phyloP scores from a whole-genome alignment of 2,113 vertebrate genomes.

The Phylloscopus whistleri region DNA sequence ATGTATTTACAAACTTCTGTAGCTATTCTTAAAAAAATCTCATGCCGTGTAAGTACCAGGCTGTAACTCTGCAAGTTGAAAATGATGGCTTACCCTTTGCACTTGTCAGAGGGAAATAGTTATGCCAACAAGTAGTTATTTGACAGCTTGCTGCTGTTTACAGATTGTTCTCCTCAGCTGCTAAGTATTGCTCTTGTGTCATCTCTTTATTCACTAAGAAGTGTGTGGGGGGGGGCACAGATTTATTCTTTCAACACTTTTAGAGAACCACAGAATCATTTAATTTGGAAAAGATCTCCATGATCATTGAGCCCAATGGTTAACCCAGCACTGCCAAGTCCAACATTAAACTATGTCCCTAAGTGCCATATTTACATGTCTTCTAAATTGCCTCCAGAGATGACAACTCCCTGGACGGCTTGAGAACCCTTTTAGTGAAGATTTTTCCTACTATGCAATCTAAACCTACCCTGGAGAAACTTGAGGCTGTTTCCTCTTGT shows the following conservation, averaged over 20 bases:
- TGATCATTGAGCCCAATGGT: rapidly evolving
- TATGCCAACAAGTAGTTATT: not conserved
- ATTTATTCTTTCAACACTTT: not conserved
- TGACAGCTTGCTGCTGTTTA: not conserved
- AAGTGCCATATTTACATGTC: rapidly evolving
- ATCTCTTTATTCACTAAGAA: not conserved
- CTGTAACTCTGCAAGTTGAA: not conserved
- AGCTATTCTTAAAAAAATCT: not conserved
- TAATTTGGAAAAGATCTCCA: not conserved
- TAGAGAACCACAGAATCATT: not conserved
- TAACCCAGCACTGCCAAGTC: not conserved
- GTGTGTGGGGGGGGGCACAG: too few species aligned
- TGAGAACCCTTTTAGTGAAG: not conserved
- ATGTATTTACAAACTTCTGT: not conserved
- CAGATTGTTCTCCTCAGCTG: not conserved
- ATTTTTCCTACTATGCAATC: not conserved
- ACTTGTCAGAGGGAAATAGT: not conserved
- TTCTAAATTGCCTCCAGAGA: not conserved
- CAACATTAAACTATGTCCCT: not conserved
- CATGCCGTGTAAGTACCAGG: not conserved
- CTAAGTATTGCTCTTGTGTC: not conserved
- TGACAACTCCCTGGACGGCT: not conserved
- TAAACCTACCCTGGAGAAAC: not conserved
- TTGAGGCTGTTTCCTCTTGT: not conserved
- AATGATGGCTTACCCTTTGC: not conserved